Evolutionary conservation across 2,888 invertebrate species (phyloP), one percentile per base, ranked within the genome.

Genomic region (Amorpha juglandis): DNA sequence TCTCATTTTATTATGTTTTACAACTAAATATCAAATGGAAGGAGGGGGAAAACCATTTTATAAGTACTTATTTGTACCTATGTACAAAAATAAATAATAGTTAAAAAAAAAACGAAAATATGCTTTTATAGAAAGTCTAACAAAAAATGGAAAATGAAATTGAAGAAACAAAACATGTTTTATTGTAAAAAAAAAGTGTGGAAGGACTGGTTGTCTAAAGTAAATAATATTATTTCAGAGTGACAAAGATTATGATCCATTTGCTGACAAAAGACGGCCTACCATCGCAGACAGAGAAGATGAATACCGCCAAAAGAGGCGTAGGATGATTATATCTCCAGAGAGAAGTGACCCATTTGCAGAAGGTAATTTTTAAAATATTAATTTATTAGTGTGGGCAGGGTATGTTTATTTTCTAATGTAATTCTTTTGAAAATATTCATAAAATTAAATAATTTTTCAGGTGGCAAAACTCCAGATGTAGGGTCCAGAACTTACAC

Each of bases 391-490:
- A 51, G 51, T 51, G 16, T 11, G 7, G 51, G 52, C 42, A 9
- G 0, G 35, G 21, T 42, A 58, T 45, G 21, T 64, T 53, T n/a
- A n/a, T n/a, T n/a, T n/a, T n/a, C n/a, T n/a, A n/a, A n/a, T n/a
- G n/a, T n/a, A n/a, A n/a, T n/a, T n/a, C n/a, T n/a, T n/a, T n/a
- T n/a, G n/a, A n/a, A n/a, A n/a, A n/a, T n/a, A n/a, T n/a, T n/a
- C n/a, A n/a, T n/a, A n/a, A n/a, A n/a, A n/a, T n/a, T n/a, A n/a
- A n/a, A n/a, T n/a, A 81, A 81, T 90, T 95, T 97, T 74, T 95
- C 27, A 98, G 98, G 99, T 91, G 99, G 99, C 27, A 99, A 99
- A 94, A 99, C 99, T 55, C 99, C 99, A 48, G 99, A 99, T 95
- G 94, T 98, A 76, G 97, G 97, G 67, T 97, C 98, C 6, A 95